A percentile compares a stretch with the other conserved stretches of the same genome.
Conservation (phyloP, 1,140 invertebrate genomes). For the Drosophila lacertosa region DNA sequence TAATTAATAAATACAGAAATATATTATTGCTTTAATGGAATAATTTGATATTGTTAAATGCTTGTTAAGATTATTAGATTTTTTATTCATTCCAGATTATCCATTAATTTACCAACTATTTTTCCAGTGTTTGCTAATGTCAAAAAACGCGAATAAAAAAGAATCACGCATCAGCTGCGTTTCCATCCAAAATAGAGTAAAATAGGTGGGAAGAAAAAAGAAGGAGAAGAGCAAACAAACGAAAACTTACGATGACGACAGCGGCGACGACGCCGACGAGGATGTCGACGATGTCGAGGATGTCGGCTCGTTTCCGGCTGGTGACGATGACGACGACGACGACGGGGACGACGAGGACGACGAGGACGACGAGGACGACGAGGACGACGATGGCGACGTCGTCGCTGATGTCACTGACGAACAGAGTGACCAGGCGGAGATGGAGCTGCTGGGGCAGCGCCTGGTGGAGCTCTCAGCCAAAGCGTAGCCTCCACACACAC, state of each 20-base stretch:
- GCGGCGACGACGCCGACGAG: conserved; percentile 44
- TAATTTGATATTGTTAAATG: too few relatives aligned
- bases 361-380: conserved; percentile 36
- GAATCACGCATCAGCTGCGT: conserved; percentile 11
- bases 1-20: too few relatives aligned
- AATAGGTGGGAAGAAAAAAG: conserved; percentile 1
- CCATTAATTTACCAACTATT: too few relatives aligned
- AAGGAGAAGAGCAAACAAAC: conserved; percentile 30
- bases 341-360: conserved; percentile 24
- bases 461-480: conserved; percentile 33
- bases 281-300: conserved; percentile 41
- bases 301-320: conserved; percentile 47
- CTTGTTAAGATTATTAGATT: too few relatives aligned
- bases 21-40: too few relatives aligned
- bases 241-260: conserved; percentile 62
- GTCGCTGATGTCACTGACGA: conserved; percentile 68
- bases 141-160: conserved; percentile 31
- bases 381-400: conserved; percentile 7
- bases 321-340: conserved; percentile 11
- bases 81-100: too few relatives aligned
- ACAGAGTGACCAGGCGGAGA: conserved; percentile 40
- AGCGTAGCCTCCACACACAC: conserved; percentile 48
- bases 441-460: not conserved
- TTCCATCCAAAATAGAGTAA: conserved; percentile 9
- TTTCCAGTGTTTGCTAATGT: conserved; percentile 14